Evolutionary conservation across 2,888 invertebrate species (phyloP), one percentile per base, ranked within the genome.

Genomic region (Tromatobia lineatoria): DNA sequence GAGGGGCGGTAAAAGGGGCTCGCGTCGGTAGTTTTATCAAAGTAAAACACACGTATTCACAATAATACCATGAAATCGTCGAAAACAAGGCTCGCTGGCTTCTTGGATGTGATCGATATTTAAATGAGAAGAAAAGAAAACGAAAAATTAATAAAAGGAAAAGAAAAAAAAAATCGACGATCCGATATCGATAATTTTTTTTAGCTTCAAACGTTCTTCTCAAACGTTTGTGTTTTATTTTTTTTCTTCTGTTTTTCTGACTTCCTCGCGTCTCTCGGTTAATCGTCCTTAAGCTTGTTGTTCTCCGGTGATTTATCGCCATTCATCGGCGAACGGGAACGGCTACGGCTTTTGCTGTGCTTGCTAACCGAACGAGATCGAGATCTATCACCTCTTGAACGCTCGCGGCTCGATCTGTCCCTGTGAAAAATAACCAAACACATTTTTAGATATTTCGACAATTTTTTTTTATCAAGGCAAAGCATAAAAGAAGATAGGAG

Each of bases 301-400:
- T 84, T 91, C 64, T 93, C 91, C 20, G 93, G 93, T 3, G 93
- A 94, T 87, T 94, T 94, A 71, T 93, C 93, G 42, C 94, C 93
- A 76, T 94, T 94, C 93, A 94, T 93, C n/a, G 93, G 93, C 7
- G 94, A 93, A 81, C 89, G 91, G 13, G 93, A 93, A 64, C 90
- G 93, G 82, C 93, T 93, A 81, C 90, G 93, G 66, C 94, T 94
- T 88, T 94, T 94, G 88, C 94, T 94, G 89, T 94, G 94, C 90
- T 94, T 94, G 85, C 94, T 94, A 47, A 89, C 90, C 10, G 94
- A 94, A 25, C 93, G 91, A 23, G 94, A 94, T 88, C 94, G 90
- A 38, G 93, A 94, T 88, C 93, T 89, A 84, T 93, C 93, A 34
- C 92, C 93, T 67, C 93, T 88, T 57, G 93, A 93, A 71, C 94